A percentile compares a stretch with the other conserved stretches of the same genome.
These are phyloP conservation scores for Eriocheir sinensis DNA, from an alignment of 1,140 invertebrate genomes.

Conservation along the genomic window DNA sequence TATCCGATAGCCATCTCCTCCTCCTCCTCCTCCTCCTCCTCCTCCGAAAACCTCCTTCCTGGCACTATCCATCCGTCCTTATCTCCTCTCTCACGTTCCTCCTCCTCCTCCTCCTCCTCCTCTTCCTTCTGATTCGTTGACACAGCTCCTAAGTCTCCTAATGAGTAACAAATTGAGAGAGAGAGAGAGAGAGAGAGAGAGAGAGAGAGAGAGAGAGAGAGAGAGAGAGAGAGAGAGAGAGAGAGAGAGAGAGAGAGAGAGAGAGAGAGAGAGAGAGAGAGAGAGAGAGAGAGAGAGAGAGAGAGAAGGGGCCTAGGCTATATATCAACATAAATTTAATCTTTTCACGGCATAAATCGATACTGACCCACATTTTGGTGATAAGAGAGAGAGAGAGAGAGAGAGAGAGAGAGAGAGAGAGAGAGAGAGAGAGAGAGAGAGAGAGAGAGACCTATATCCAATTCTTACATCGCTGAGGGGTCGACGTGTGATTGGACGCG, in stretches of 20 bases:
- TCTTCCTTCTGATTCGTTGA: not conserved
- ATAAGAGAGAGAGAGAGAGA: no score
- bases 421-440: no score
- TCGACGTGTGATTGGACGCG: no score
- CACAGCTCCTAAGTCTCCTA: not conserved
- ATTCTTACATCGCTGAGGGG: no score
- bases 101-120: not conserved
- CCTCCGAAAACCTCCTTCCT: not conserved
- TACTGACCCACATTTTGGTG: no score
- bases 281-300: no score
- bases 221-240: conserved; percentile 22
- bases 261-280: no score
- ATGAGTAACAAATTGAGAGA: conserved; percentile 15
- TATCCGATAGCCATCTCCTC: not conserved
- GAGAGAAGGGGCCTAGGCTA: no score
- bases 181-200: conserved; percentile 22
- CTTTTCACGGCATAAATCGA: no score
- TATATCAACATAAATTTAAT: no score
- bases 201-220: not conserved
- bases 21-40: not conserved
- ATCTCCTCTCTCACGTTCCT: not conserved
- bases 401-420: no score
- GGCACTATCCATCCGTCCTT: not conserved
- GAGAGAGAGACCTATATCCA: no score
- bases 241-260: not conserved